Percentiles rank a stretch among this genome's conserved stretches.
phyloP scores from a whole-genome alignment of 2,113 vertebrate species.

The Tupaia chinensis region DNA sequence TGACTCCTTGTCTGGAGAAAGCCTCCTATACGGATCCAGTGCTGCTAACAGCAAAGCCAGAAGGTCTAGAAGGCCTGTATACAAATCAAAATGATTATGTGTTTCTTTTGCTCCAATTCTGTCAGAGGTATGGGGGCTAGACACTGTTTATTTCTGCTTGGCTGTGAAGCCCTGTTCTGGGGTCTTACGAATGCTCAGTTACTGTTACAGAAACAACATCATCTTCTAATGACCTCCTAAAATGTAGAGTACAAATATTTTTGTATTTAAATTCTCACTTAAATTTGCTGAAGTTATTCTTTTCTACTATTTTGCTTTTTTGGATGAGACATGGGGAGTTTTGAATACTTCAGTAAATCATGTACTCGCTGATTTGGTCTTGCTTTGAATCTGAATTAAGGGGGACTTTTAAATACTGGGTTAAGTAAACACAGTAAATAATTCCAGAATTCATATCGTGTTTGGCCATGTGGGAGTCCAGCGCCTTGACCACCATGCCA shows the following conservation, averaged over 20 bases:
- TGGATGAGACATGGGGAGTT: background rate
- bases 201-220: background rate
- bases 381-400: background rate
- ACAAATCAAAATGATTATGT: background rate
- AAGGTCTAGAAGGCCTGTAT: background rate
- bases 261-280: background rate
- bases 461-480: too few relatives aligned
- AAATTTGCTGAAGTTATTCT: background rate
- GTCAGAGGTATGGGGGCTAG: background rate
- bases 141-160: background rate
- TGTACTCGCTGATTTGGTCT: background rate
- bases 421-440: background rate
- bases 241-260: background rate
- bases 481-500: too few relatives aligned
- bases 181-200: background rate
- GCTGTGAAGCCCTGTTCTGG: background rate
- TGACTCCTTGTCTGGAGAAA: conserved; percentile 4
- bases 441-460: background rate
- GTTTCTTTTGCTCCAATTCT: conserved; percentile 28
- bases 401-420: conserved; percentile 37
- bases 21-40: background rate
- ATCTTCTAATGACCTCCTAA: background rate
- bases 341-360: background rate
- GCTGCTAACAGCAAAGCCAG: background rate
- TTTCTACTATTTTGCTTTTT: background rate